Base-by-base conservation (phyloP, 1,140 invertebrate species). In the Scaptodrosophila lebanonensis region DNA sequence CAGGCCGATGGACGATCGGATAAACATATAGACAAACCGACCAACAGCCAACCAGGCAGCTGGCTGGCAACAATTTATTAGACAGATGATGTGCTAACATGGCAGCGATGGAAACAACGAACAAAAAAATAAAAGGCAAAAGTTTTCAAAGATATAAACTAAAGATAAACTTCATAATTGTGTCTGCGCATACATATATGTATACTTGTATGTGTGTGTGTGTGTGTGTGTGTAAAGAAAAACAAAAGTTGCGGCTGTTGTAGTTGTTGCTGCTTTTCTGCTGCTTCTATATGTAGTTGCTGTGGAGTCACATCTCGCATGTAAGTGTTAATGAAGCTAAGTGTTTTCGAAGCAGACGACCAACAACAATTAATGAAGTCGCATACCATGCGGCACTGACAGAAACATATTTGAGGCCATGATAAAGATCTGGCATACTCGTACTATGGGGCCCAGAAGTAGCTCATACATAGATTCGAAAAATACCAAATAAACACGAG, bases 271-370 rank as follows among this genome's bases (percentile, higher is more conserved):
- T 25, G 53, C 48, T 40, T 61, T 32, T 54, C 43, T 49, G 66
- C 60, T 52, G 63, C 39, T 70, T 18, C 45, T 45, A 29, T 39
- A 27, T 49, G 17, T 33, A 7, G 44, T 33, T 47, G 27, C 25
- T n/a, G n/a, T n/a, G n/a, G n/a, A 30, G 47, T 40, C 69, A 61
- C 83, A 75, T 82, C 75, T 82, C 47, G 62, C 75, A 75, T 82
- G 75, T 82, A 82, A 82, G 75, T 82, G 75, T 82, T 82, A 82
- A 82, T 82, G 75, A 82, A 82, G 75, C 67, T 82, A 82, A 82
- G 75, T 83, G 75, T 82, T 82, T 82, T 82, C 75, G 69, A 75
- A 69, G 75, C 66, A 57, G 66, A 73, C 42, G 50, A 70, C 59
- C 56, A 43, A 59, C 70, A 53, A 39, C 70, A 51, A 68, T 50